These are phyloP conservation scores for Emydocephalus ijimae DNA, from an alignment of 2,113 vertebrate species.

Conservation along the genomic window DNA sequence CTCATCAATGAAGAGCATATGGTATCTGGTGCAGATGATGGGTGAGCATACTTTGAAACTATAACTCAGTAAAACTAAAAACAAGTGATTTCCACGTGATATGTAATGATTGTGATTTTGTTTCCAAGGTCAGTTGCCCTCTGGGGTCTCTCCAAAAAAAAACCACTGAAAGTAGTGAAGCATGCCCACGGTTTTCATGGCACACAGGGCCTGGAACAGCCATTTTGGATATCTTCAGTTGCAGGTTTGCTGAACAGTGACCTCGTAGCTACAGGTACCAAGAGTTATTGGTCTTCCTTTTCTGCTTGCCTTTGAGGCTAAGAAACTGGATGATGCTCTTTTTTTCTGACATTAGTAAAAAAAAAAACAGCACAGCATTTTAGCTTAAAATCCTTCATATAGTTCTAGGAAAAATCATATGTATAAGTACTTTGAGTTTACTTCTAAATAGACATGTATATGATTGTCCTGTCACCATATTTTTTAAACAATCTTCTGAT, in stretches of 20 bases:
- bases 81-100: neutral
- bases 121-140: constrained; percentile 80
- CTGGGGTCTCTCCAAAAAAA: constrained; percentile 93
- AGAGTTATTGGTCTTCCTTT: neutral
- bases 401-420: neutral
- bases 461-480: neutral
- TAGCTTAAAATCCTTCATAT: neutral
- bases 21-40: constrained; percentile 89
- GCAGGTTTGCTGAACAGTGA: constrained; percentile 85
- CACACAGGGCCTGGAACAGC: constrained; percentile 74
- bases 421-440: neutral
- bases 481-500: neutral
- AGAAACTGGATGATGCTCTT: neutral
- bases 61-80: no score
- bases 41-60: constrained; percentile 67
- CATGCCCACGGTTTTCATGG: constrained; percentile 82
- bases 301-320: neutral
- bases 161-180: constrained; percentile 80
- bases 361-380: neutral
- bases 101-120: neutral
- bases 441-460: neutral
- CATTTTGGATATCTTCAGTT: constrained; percentile 83
- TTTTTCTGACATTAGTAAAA: neutral
- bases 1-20: constrained; percentile 96
- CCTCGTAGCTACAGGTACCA: constrained; percentile 83